Base-by-base conservation (phyloP, 2,113 vertebrate genomes). In the Cryptotis parvus region DNA sequence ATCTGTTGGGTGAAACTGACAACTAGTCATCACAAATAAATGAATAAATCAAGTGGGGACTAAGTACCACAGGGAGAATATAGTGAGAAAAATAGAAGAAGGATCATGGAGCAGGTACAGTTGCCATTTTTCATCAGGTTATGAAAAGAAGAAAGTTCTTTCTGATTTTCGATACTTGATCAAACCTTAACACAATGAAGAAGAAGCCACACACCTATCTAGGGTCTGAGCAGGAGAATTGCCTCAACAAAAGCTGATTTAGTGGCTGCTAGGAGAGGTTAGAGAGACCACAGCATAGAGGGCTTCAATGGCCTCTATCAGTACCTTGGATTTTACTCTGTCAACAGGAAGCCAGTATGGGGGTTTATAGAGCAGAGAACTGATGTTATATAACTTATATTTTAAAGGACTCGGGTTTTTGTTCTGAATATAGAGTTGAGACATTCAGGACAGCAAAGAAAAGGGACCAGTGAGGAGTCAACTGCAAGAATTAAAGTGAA, bases 221-320 rank as follows among this genome's bases (percentile, higher is more conserved):
- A n/a, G 18, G 33, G 20, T 35, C 10, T 66, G 37, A 83, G 49
- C 35, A 78, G 79, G 15, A 20, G 22, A 43, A 41, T 16, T n/a
- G 29, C 29, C 27, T 41, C 0, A 27, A 3, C 35, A 69, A 14
- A 89, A 35, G 24, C 31, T 11, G 33, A 75, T 33, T 8, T 22
- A 68, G 4, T 29, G 4, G 12, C 35, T 11, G 12, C 9, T 41
- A 58, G 24, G 15, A 65, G 8, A 77, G 29, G 35, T 27, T 12
- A 24, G 10, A 70, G 22, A 4, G 10, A 15, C 22, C 37, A n/a
- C 3, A 45, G 31, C 0, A 4, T n/a, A 5, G 0, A 58, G 31
- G 11, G 1, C 20, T 84, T 52, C 39, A 58, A 0, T n/a, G 68
- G 74, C 41, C 83, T 82, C 4, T 27, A 4, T 45, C n/a, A 78